These are phyloP conservation scores for Chymomyza costata DNA, from an alignment of 1,140 invertebrate species.

Conservation along the genomic window DNA sequence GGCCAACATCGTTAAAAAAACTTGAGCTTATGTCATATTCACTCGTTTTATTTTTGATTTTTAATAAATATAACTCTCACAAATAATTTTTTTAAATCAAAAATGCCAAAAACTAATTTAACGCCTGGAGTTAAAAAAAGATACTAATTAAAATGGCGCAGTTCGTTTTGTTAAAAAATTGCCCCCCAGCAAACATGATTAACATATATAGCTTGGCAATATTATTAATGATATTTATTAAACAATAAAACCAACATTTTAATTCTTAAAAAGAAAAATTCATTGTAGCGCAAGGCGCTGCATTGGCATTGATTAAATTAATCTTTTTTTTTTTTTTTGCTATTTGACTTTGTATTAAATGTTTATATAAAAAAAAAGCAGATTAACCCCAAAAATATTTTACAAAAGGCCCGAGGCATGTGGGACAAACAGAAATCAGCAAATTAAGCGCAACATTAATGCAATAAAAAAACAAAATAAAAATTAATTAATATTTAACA, in stretches of 20 bases:
- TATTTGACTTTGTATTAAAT: conserved; percentile 44
- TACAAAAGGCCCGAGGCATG: neutral
- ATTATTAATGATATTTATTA: conserved; percentile 46
- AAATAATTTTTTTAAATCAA: too few species aligned
- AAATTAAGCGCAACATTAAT: conserved; percentile 61
- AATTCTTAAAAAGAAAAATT: conserved; percentile 53
- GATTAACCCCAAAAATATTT: neutral
- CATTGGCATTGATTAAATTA: conserved; percentile 48
- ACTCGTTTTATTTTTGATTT: too few species aligned
- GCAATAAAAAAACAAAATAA: conserved; percentile 58
- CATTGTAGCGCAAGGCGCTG: conserved; percentile 40
- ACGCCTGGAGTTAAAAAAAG: too few species aligned
- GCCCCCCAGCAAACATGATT: too few species aligned
- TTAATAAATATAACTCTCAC: too few species aligned
- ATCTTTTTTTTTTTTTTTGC: conserved; percentile 42
- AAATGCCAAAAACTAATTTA: too few species aligned
- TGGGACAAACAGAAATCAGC: conserved; percentile 17
- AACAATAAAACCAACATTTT: conserved; percentile 43
- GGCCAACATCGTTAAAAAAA: too few species aligned
- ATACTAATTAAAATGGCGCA: too few species aligned
- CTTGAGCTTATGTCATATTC: too few species aligned
- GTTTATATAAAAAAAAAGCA: conserved; percentile 4
- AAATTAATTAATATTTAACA: too few species aligned
- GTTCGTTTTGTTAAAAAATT: too few species aligned
- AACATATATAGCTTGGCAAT: conserved; percentile 19